Evolutionary conservation across 2,113 vertebrate species (phyloP).

Genomic region (Eudyptes chrysolophus): DNA sequence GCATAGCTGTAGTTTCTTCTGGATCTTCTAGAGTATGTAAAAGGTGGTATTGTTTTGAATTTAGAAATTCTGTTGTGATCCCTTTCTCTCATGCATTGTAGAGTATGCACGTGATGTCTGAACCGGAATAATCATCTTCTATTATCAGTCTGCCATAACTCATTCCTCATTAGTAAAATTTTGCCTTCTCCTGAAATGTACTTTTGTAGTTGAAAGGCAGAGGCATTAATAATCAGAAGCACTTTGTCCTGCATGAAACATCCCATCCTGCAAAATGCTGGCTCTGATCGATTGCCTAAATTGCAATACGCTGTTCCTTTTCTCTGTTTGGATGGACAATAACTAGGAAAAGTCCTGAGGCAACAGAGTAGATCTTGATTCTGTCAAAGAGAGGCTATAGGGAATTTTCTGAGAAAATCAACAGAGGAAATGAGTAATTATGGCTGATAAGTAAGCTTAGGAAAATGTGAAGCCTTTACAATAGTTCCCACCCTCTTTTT

Average conservation of each 20-base stretch:
- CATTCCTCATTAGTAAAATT: not conserved
- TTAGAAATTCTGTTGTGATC: not conserved
- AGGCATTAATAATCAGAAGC: not conserved
- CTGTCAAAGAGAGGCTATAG: not conserved
- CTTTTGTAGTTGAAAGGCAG: not conserved
- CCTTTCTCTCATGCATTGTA: not conserved
- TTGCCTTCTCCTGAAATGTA: not conserved
- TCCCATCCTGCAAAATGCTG: not conserved
- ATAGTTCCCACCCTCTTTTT: not conserved
- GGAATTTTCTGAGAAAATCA: not conserved
- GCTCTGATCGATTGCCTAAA: not conserved
- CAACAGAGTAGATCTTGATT: not conserved
- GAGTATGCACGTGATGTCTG: not conserved
- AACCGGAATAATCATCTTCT: not conserved
- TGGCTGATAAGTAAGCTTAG: not conserved
- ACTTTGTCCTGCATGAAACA: not conserved
- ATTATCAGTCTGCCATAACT: not conserved
- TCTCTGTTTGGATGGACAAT: not conserved
- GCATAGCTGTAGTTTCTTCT: not conserved
- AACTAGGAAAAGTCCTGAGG: not conserved
- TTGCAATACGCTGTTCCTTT: not conserved
- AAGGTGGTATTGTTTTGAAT: not conserved
- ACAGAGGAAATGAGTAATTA: not conserved
- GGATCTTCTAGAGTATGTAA: not conserved
- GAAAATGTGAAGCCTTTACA: not conserved